Evolutionary conservation across 2,888 invertebrate genomes (phyloP).

Genomic region (Agriopis aurantiaria): DNA sequence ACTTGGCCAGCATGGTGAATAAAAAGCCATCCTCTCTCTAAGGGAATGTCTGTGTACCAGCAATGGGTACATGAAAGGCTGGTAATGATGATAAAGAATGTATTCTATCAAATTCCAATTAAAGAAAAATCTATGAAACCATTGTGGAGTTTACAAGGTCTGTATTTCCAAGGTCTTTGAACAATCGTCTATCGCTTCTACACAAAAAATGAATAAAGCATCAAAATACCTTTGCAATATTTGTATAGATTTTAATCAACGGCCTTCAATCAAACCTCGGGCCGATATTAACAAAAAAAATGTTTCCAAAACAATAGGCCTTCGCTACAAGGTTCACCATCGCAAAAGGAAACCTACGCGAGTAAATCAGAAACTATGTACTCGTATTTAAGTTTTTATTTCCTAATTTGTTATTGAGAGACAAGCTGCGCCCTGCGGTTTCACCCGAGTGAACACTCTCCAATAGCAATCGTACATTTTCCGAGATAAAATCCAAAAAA

Average conservation of each 20-base stretch:
- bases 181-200: conserved; percentile 4
- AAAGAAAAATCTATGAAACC: background rate
- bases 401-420: background rate
- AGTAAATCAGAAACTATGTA: background rate
- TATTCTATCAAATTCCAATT: too few relatives aligned
- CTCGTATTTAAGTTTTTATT: background rate
- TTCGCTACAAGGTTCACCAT: background rate
- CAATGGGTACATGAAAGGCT: too few relatives aligned
- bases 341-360: conserved; percentile 11
- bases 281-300: conserved; percentile 22
- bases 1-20: too few relatives aligned
- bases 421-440: too few relatives aligned
- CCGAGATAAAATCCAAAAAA: too few relatives aligned
- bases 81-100: too few relatives aligned
- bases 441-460: too few relatives aligned
- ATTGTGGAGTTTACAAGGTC: background rate
- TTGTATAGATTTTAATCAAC: conserved; percentile 30
- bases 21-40: too few relatives aligned
- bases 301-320: conserved; percentile 23
- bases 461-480: too few relatives aligned
- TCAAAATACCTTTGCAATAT: conserved; percentile 17
- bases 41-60: too few relatives aligned
- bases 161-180: background rate
- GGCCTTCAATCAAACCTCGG: conserved; percentile 25
- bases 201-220: conserved; percentile 39